Conservation (phyloP, 64 coral and sea anemone genomes). For the Stichodactyla helianthus region DNA sequence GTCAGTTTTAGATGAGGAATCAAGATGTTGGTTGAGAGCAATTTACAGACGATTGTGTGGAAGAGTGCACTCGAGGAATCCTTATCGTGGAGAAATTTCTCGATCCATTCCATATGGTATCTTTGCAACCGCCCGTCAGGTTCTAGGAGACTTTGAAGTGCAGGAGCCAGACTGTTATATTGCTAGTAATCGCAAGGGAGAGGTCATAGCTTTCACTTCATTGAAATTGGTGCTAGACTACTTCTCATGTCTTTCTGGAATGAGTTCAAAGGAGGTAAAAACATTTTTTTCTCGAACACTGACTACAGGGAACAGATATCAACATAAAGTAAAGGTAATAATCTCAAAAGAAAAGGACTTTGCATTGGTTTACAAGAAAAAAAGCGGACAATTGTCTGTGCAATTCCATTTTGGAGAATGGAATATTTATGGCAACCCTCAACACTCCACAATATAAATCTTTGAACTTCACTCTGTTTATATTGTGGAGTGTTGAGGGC, state of each 20-base stretch:
- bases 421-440: slow-evolving; percentile 51
- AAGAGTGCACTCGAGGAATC: background rate
- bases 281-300: background rate
- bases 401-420: slow-evolving; percentile 65
- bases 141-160: background rate
- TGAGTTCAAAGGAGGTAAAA: background rate
- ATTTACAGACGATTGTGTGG: background rate
- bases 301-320: background rate
- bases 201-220: background rate
- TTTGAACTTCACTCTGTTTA: background rate
- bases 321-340: slow-evolving; percentile 25
- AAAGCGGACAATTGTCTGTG: slow-evolving; percentile 42
- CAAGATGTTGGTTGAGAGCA: slow-evolving; percentile 17
- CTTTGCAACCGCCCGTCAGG: background rate
- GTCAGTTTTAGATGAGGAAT: slow-evolving; percentile 28
- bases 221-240: background rate
- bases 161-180: background rate
- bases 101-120: background rate
- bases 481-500: slow-evolving; percentile 37
- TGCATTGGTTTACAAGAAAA: slow-evolving; percentile 44
- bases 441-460: slow-evolving; percentile 19
- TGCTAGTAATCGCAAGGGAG: background rate
- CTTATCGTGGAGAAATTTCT: background rate
- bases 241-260: background rate
- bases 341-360: slow-evolving; percentile 45